Percentiles rank a stretch among this genome's conserved stretches.
These are phyloP conservation scores for Trachops cirrhosus DNA, from an alignment of 2,797 vertebrate genomes.

Conservation along the genomic window DNA sequence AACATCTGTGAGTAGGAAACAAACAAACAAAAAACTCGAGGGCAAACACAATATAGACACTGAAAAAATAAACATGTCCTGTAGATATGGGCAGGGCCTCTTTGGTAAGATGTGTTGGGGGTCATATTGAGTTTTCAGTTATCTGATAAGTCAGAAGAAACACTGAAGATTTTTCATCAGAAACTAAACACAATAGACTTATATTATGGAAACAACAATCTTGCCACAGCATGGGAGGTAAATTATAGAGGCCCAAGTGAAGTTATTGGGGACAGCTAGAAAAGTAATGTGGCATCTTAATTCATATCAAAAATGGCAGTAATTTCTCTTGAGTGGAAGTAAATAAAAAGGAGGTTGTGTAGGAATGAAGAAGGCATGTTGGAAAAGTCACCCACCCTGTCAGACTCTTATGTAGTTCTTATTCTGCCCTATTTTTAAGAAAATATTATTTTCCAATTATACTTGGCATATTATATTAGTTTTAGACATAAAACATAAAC, in stretches of 20 bases:
- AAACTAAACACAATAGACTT: not conserved
- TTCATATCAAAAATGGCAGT: not conserved
- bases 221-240: not conserved
- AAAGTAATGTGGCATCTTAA: not conserved
- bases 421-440: not conserved
- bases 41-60: not conserved
- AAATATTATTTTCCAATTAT: not conserved
- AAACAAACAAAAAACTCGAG: not conserved
- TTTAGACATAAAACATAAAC: not conserved
- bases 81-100: not conserved
- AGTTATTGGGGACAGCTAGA: not conserved
- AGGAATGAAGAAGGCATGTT: not conserved
- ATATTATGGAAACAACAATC: not conserved
- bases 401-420: not conserved
- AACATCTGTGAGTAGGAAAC: not conserved
- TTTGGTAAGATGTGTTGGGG: not conserved
- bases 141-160: not conserved
- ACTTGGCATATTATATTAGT: not conserved
- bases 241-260: not conserved
- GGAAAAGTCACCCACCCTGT: not conserved
- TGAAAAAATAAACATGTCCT: not conserved
- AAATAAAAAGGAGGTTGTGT: not conserved
- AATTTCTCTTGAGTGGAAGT: not conserved
- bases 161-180: not conserved
- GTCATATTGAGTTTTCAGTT: not conserved